These are phyloP conservation scores for Pseudomyrmex sp. DNA, from an alignment of 1,140 invertebrate species.

Conservation along the genomic window DNA sequence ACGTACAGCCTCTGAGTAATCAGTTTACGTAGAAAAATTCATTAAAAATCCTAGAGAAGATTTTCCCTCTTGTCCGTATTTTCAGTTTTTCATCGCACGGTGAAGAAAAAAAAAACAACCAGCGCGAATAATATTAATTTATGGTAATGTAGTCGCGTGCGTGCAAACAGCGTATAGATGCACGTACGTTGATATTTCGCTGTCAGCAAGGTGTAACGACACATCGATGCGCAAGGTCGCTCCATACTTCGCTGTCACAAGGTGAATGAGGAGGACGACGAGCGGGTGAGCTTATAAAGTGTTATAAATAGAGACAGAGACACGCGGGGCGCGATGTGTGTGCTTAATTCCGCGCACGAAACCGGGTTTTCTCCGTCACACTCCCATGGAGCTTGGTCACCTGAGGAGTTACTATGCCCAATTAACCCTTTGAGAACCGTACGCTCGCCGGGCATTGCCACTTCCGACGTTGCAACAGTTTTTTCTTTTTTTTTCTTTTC, in stretches of 20 bases:
- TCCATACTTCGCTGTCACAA: conserved; percentile 32
- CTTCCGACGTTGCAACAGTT: conserved; percentile 83
- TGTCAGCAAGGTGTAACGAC: conserved; percentile 41
- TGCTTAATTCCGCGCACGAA: conserved; percentile 68
- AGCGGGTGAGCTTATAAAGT: conserved; percentile 63
- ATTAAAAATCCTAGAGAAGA: neutral
- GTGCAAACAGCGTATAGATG: neutral
- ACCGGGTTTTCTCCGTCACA: conserved; percentile 81
- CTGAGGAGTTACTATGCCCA: conserved; percentile 83
- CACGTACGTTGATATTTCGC: neutral
- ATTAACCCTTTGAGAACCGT: conserved; percentile 85
- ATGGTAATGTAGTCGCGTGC: neutral
- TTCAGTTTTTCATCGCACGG: too few relatives aligned
- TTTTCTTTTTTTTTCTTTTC: conserved; percentile 57
- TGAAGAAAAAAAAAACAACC: too few relatives aligned
- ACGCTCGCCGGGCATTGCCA: conserved; percentile 80
- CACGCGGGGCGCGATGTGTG: conserved; percentile 22
- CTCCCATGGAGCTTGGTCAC: conserved; percentile 83
- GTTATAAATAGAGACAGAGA: conserved; percentile 60
- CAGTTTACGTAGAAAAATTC: neutral
- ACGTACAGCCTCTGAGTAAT: neutral
- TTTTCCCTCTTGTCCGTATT: neutral
- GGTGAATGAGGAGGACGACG: conserved; percentile 36
- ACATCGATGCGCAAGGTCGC: conserved; percentile 46
- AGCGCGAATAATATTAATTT: neutral